These are phyloP conservation scores for Dynastes grantii DNA, from an alignment of 2,888 invertebrate genomes.

Conservation along the genomic window DNA sequence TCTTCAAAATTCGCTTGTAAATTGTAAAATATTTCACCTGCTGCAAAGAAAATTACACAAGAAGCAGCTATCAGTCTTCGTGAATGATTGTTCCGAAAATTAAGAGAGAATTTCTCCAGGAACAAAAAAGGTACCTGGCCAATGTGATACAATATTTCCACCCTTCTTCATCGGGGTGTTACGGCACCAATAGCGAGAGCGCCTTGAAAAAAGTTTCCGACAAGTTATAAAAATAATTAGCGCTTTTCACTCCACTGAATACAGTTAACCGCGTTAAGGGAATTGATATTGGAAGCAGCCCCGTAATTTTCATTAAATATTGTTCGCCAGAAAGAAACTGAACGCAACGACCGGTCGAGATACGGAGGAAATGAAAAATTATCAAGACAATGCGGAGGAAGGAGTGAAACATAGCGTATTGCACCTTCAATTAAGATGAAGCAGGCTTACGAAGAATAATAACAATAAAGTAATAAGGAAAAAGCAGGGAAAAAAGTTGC, in stretches of 20 bases:
- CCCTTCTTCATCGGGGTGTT: constrained; percentile 5
- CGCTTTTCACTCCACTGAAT: constrained; percentile 63
- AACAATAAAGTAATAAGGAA: constrained; percentile 13
- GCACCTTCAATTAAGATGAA: constrained; percentile 68
- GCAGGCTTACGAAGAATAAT: constrained; percentile 2
- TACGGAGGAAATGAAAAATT: constrained; percentile 67
- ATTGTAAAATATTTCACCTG: background rate
- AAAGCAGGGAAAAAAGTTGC: background rate
- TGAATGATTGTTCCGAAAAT: constrained; percentile 25
- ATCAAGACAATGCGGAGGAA: constrained; percentile 65
- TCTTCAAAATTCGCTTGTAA: too few species aligned
- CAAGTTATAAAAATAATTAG: constrained; percentile 66
- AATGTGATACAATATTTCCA: constrained; percentile 4
- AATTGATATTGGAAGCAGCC: constrained; percentile 61
- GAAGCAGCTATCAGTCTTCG: constrained; percentile 15
- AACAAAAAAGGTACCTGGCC: constrained; percentile 11
- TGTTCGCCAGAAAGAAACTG: constrained; percentile 56
- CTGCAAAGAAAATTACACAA: background rate
- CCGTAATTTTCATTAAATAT: constrained; percentile 69
- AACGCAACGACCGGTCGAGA: background rate
- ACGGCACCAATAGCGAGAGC: background rate
- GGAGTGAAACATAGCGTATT: constrained; percentile 68
- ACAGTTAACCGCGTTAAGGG: constrained; percentile 60
- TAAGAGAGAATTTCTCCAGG: constrained; percentile 29
- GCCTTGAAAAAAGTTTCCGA: constrained; percentile 33